Base-by-base conservation (phyloP, 1,140 invertebrate species). In the Apis mellifera region DNA sequence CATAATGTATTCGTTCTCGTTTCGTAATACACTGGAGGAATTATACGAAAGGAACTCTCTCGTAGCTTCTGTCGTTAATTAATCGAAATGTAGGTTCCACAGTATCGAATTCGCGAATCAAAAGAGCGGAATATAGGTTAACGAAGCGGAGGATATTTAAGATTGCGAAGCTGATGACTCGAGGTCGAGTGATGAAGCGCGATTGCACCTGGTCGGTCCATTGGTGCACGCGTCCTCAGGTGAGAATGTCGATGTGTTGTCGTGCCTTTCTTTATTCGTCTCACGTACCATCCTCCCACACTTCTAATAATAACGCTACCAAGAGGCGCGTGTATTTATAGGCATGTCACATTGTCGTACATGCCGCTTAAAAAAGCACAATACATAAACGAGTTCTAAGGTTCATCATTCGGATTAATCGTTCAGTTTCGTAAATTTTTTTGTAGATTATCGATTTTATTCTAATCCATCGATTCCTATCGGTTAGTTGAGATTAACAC, bases 231-330 rank as follows among this genome's bases (percentile, higher is more conserved):
- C 17, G n/a, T 26, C 73, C 48, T 55, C 79, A 57, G 75, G 70
- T 75, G 80, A 86, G 85, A 86, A 73, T 66, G 70, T 57, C 21
- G 71, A n/a, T 74, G 84, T 42, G 32, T 77, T 74, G 84, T 77
- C 62, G 70, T 17, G 65, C 64, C 48, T 71, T 42, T 86, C 74
- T 75, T 84, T 77, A 87, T 87, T 87, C 86, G 68, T 66, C 57
- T 57, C 77, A 75, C 78, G 85, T 86, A 78, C 62, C 82, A 84
- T 87, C 86, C 86, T 87, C 86, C 85, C 75, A 86, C 80, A 71
- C 64, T 81, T 87, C 86, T 87, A 87, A 87, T 87, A 87, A 87
- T 87, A 87, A 77, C 68, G 26, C 54, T 59, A 42, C 26, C 17
- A 26, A 42, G 73, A 42, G 71, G 19, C 12, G 19, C 12, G 42